Percentiles rank a stretch among this genome's conserved stretches.
Conservation (phyloP, 1,140 invertebrate genomes). For the Dendroctonus ponderosae region DNA sequence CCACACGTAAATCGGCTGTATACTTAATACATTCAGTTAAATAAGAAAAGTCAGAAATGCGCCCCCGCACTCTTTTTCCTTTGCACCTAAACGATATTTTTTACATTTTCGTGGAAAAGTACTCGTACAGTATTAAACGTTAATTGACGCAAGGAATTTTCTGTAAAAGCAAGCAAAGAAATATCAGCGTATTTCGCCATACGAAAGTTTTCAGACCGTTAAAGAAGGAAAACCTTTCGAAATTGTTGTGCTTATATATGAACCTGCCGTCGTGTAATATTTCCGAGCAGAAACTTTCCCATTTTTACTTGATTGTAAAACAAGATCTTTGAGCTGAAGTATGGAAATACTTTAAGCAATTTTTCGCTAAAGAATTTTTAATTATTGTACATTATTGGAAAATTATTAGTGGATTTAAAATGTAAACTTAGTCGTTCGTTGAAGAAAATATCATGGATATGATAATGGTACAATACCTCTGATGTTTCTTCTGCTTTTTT, state of each 20-base stretch:
- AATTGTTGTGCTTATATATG: slow-evolving; percentile 27
- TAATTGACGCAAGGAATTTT: slow-evolving; percentile 24
- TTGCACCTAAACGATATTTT: too few relatives aligned
- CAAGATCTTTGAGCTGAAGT: slow-evolving; percentile 17
- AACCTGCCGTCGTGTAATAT: slow-evolving; percentile 19
- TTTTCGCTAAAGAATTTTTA: too few relatives aligned
- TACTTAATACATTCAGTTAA: too few relatives aligned
- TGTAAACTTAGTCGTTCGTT: too few relatives aligned
- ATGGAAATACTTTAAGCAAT: slow-evolving; percentile 14
- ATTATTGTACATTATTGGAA: too few relatives aligned
- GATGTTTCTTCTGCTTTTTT: too few relatives aligned
- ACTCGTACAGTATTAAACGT: slow-evolving; percentile 2
- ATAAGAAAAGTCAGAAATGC: too few relatives aligned
- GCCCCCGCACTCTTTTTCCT: too few relatives aligned
- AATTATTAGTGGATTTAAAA: too few relatives aligned
- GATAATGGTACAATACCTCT: too few relatives aligned
- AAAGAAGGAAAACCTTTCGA: slow-evolving; percentile 24
- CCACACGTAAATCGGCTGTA: too few relatives aligned
- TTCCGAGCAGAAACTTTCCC: slow-evolving; percentile 21
- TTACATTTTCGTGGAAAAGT: neutral
- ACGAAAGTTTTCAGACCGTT: slow-evolving; percentile 29
- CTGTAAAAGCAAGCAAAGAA: slow-evolving; percentile 11
- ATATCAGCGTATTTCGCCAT: slow-evolving; percentile 25
- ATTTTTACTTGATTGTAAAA: slow-evolving; percentile 23
- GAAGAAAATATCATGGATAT: too few relatives aligned